Base-by-base conservation (phyloP, 35 echinoderm and acorn worm genomes). In the Strongylocentrotus purpuratus region DNA sequence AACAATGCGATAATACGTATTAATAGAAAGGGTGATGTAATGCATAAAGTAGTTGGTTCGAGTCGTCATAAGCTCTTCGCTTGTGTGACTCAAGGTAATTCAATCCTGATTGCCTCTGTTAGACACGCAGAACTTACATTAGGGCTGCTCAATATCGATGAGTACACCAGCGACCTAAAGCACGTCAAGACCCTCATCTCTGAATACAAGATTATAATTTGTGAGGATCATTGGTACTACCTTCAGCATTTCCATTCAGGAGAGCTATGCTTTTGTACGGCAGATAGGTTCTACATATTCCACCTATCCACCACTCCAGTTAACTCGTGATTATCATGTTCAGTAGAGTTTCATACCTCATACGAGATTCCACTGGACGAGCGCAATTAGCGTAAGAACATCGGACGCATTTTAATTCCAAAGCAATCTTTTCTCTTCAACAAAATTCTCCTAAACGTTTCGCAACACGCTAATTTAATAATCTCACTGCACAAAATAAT, bases 221-320 rank as follows among this genome's bases (percentile, higher is more conserved):
- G 5, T 20, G 90, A 50, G 0, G 8, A 12, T 28, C 9, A 50
- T 10, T 92, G 90, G 90, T 46, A 10, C n/a, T 92, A 52, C 47
- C 35, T 92, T 22, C 90, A 92, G 47, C 41, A 92, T 14, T 92
- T 48, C 90, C 11, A 11, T 28, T 41, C 90, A 92, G 90, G 90
- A 52, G 41, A 92, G 41, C 47, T 92, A 18, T 45, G 45, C 17
- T 92, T 92, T 45, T 48, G 90, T 31, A 48, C 90, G 0, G 10
- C 7, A 0, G 90, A 92, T 20, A 48, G 18, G 25, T 22, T 92
- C 28, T 65, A 20, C 2, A 65, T 65, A 9, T 20, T 65, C 50
- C 50, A 2, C 4, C 0, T n/a, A n/a, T n/a, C n/a, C n/a, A n/a
- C n/a, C n/a, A n/a, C n/a, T n/a, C n/a, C n/a, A n/a, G n/a, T n/a